phyloP scores from a whole-genome alignment of 2,888 invertebrate species.

The Cosmia pyralina region DNA sequence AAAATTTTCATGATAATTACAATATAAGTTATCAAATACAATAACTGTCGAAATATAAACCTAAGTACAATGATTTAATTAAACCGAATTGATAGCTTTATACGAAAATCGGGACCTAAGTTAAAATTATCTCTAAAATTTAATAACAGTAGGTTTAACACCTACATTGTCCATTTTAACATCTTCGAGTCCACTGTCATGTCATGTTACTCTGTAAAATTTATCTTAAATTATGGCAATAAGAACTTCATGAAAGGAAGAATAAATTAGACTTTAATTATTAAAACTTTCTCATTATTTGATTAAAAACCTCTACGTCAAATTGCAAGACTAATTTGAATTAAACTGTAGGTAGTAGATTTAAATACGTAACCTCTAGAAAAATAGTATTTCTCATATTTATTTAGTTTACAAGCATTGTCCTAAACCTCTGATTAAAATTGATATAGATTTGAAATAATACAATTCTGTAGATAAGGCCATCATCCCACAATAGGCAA shows the following conservation, averaged over 20 bases:
- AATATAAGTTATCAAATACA: conserved; percentile 33
- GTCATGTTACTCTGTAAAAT: conserved; percentile 45
- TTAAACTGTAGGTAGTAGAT: not conserved
- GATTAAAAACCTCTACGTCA: not conserved
- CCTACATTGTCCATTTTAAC: conserved; percentile 5
- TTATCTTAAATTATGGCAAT: not conserved
- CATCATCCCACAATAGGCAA: conserved; percentile 44
- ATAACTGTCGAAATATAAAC: conserved; percentile 31
- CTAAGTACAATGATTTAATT: conserved; percentile 36
- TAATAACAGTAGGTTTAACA: conserved; percentile 3
- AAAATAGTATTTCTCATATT: conserved; percentile 12
- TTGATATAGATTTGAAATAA: conserved; percentile 15
- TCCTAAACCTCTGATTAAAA: conserved; percentile 1
- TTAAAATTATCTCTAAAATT: conserved; percentile 21
- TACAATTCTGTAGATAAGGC: conserved; percentile 35
- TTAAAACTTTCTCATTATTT: not conserved
- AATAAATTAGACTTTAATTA: not conserved
- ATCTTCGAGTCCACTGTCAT: conserved; percentile 39
- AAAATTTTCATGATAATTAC: conserved; percentile 39
- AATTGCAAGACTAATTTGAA: conserved; percentile 12
- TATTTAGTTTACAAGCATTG: conserved; percentile 7
- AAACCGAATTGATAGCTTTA: conserved; percentile 38
- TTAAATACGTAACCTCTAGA: not conserved
- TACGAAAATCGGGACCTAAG: conserved; percentile 28
- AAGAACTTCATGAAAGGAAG: conserved; percentile 1